A percentile compares a stretch with the other conserved stretches of the same genome.
Evolutionary conservation across 2,888 invertebrate genomes (phyloP).

Genomic region (Drosophila conformis): DNA sequence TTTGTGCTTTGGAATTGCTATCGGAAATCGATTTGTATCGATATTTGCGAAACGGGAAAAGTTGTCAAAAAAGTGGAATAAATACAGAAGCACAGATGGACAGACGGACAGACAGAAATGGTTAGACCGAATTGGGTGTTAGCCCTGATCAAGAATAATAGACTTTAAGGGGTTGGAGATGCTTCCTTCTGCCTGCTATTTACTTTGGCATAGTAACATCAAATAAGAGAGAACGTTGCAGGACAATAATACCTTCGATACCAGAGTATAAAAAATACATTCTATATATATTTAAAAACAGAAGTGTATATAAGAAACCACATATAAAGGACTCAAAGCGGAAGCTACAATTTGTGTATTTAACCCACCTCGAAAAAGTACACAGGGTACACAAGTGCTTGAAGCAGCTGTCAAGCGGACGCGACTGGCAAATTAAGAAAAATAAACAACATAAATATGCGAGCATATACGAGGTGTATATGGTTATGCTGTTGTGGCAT

Average conservation of each 20-base stretch:
- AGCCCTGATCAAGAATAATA: background rate
- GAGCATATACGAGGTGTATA: constrained; percentile 8
- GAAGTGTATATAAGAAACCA: background rate
- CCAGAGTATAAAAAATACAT: too few relatives aligned
- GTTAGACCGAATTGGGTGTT: background rate
- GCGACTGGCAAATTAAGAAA: constrained; percentile 22
- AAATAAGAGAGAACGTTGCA: background rate
- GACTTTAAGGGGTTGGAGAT: background rate
- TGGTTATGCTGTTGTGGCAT: constrained; percentile 25
- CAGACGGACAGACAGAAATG: too few relatives aligned
- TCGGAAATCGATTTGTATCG: too few relatives aligned
- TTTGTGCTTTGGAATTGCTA: too few relatives aligned
- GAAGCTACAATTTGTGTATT: background rate
- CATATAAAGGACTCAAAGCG: background rate
- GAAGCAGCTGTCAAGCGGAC: constrained; percentile 16
- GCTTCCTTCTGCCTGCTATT: background rate
- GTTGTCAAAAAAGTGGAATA: background rate
- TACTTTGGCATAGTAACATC: background rate
- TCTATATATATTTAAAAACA: background rate
- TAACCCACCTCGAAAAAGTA: background rate
- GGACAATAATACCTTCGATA: too few relatives aligned
- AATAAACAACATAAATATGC: constrained; percentile 20
- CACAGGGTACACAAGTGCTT: constrained; percentile 5
- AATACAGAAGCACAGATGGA: background rate
- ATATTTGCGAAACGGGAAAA: too few relatives aligned